Evolutionary conservation across 1,140 invertebrate species (phyloP), one percentile per base, ranked within the genome.

Genomic region (Ostrea denselamellosa): DNA sequence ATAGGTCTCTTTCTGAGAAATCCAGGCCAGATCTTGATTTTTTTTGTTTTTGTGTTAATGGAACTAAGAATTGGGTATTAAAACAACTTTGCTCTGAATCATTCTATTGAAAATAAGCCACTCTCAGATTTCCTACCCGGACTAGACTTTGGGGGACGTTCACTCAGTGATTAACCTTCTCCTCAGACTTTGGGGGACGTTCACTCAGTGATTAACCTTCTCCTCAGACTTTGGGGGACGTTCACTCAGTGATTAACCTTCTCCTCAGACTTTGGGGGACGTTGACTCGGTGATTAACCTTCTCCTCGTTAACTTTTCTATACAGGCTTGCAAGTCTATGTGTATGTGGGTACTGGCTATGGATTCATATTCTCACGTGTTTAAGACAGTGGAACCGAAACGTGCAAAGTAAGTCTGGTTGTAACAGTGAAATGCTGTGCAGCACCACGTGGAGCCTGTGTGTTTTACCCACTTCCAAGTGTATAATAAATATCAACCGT

Each of bases 301-400:
- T n/a, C 14, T 17, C 25, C 71, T 34, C 10, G 22, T n/a, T 44
- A 44, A 44, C 34, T 2, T 44, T 86, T 8, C 87, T 82, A 88
- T 91, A 28, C 85, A 94, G 93, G 95, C 95, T 10, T 95, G 94
- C 88, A 93, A 92, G 71, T 95, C 95, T 12, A 91, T 95, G 91
- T 94, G 93, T 85, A 93, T 95, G 94, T 95, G 95, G 95, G 95
- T 95, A 4, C 87, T 93, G 85, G 95, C 95, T 44, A 95, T 95
- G 92, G 94, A 95, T 87, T 89, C 93, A 0, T 95, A 95, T 88
- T 93, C 95, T 34, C 90, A 91, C 17, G 93, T 94, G 8, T 93
- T 92, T 89, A 93, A 93, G 87, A 95, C 94, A n/a, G 95, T 95
- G 9, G 94, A 95, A 86, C 95, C 98, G 0, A 98, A 99, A 94